phyloP scores from a whole-genome alignment of 2,113 vertebrate genomes.

The Empidonax traillii region DNA sequence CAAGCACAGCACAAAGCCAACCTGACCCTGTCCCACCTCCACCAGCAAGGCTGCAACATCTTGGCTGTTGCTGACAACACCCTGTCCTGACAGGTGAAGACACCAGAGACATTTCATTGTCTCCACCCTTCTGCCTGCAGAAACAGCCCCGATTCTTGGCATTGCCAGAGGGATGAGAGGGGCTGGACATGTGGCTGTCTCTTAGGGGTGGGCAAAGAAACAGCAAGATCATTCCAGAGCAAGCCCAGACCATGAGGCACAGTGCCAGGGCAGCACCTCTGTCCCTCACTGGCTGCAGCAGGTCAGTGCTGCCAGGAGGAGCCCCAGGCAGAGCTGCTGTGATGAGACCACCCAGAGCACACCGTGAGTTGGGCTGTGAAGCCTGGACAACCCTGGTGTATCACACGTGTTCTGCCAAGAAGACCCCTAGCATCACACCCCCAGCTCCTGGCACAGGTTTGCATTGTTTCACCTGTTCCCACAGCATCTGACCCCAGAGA shows the following conservation, averaged over 20 bases:
- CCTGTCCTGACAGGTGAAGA: not conserved
- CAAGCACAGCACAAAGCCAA: not conserved
- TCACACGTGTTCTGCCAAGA: not conserved
- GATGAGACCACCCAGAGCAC: not conserved
- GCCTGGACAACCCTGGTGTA: not conserved
- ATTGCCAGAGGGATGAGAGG: not conserved
- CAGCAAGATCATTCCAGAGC: not conserved
- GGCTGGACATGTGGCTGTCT: fast-evolving
- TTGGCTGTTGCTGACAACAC: not conserved
- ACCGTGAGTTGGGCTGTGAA: not conserved
- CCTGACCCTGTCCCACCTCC: not conserved
- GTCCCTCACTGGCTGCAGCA: not conserved
- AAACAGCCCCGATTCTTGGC: not conserved
- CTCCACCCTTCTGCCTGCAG: not conserved
- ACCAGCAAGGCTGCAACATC: not conserved
- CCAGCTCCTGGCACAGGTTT: not conserved
- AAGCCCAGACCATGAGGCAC: not conserved
- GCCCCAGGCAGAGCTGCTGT: not conserved
- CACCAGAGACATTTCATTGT: not conserved
- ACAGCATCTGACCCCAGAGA: not conserved
- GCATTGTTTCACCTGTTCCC: not conserved
- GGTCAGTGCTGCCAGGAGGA: not conserved
- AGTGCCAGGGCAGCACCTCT: not conserved
- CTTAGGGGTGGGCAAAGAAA: not conserved
- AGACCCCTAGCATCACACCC: not conserved